These are phyloP conservation scores for Pachyrhynchus sulphureomaculatus DNA, from an alignment of 1,140 invertebrate species.

Conservation along the genomic window DNA sequence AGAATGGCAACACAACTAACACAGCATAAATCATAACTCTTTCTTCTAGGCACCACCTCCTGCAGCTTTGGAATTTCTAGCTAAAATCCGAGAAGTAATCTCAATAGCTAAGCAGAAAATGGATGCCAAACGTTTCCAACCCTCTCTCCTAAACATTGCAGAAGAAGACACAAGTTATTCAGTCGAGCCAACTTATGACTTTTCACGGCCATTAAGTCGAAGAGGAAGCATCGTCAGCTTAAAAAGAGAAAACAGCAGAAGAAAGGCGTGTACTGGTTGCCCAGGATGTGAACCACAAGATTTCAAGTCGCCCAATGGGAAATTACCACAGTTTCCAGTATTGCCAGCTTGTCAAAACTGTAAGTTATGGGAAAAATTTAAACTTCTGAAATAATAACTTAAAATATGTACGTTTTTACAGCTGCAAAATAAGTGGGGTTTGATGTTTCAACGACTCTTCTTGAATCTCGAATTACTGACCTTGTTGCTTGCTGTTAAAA, in stretches of 20 bases:
- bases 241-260: slow-evolving; percentile 59
- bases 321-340: slow-evolving; percentile 52
- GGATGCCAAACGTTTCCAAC: slow-evolving; percentile 75
- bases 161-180: slow-evolving; percentile 67
- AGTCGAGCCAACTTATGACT: slow-evolving; percentile 52
- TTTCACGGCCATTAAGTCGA: slow-evolving; percentile 51
- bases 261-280: slow-evolving; percentile 62
- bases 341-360: slow-evolving; percentile 56
- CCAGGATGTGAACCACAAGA: slow-evolving; percentile 61
- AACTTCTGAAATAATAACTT: not conserved
- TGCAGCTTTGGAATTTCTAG: slow-evolving; percentile 80
- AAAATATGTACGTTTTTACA: not conserved
- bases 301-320: slow-evolving; percentile 45
- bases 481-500: too few relatives aligned
- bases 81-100: slow-evolving; percentile 86
- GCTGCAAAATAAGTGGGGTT: too few relatives aligned
- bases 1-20: too few relatives aligned
- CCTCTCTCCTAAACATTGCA: slow-evolving; percentile 75
- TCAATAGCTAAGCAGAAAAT: slow-evolving; percentile 85
- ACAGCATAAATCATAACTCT: too few relatives aligned
- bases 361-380: slow-evolving; percentile 49
- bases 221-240: slow-evolving; percentile 58
- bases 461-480: too few relatives aligned
- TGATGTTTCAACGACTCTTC: too few relatives aligned
- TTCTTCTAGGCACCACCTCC: slow-evolving; percentile 80